These are phyloP conservation scores for Micoletzkya japonica DNA, from an alignment of 2,888 invertebrate species.

Conservation along the genomic window DNA sequence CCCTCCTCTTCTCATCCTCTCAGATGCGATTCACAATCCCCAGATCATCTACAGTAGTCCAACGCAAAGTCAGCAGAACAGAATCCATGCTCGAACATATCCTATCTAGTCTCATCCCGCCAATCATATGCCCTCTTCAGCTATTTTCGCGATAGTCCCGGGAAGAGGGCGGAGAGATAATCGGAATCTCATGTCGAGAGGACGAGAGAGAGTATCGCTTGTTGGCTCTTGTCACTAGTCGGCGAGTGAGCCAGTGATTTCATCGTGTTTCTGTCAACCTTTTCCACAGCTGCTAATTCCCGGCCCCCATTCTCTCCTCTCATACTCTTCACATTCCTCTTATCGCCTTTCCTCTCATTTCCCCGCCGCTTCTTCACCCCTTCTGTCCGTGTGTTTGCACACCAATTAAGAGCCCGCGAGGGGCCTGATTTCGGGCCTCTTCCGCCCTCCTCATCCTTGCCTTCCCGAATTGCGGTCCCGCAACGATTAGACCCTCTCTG, in stretches of 20 bases:
- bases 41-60: too few relatives aligned
- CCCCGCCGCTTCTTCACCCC: slow-evolving; percentile 5
- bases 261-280: slow-evolving; percentile 25
- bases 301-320: not conserved
- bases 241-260: slow-evolving; percentile 9
- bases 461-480: not conserved
- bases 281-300: not conserved
- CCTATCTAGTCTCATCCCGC: too few relatives aligned
- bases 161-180: slow-evolving; percentile 17
- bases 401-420: slow-evolving; percentile 9
- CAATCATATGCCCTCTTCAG: not conserved
- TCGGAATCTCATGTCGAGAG: too few relatives aligned
- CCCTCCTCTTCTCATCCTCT: too few relatives aligned
- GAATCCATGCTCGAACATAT: too few relatives aligned
- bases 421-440: not conserved
- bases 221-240: slow-evolving; percentile 5
- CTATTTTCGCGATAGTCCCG: not conserved
- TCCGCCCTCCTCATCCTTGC: not conserved
- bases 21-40: too few relatives aligned
- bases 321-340: not conserved
- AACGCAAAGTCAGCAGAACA: too few relatives aligned
- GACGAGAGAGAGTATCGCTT: slow-evolving; percentile 9
- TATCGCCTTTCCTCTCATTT: not conserved
- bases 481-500: too few relatives aligned
- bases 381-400: slow-evolving; percentile 17